phyloP scores from a whole-genome alignment of 2,888 invertebrate genomes.

The Cephonodes hylas region DNA sequence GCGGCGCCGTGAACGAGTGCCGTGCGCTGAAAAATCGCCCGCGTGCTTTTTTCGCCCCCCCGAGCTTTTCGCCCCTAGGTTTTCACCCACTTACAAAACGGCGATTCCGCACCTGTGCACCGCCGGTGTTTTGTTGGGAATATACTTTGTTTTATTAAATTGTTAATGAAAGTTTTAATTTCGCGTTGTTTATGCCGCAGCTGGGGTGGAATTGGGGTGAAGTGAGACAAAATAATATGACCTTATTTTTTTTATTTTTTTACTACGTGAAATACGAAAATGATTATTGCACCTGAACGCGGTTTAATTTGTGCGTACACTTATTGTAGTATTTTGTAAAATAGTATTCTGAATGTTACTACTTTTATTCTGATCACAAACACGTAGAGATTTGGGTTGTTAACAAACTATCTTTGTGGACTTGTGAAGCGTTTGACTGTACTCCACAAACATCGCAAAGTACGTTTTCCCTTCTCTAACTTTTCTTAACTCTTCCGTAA shows the following conservation, averaged over 20 bases:
- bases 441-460: background rate
- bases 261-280: too few relatives aligned
- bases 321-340: too few relatives aligned
- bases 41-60: constrained; percentile 2
- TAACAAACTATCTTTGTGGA: background rate
- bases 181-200: background rate
- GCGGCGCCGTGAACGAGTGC: background rate
- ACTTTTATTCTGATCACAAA: too few relatives aligned
- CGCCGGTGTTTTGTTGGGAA: background rate
- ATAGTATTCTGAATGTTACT: too few relatives aligned
- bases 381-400: background rate
- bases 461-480: background rate
- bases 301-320: too few relatives aligned
- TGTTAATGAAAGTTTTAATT: constrained; percentile 4
- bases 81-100: constrained; percentile 6
- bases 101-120: constrained; percentile 5
- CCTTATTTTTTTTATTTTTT: too few relatives aligned
- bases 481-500: background rate
- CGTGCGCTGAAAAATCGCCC: background rate
- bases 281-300: too few relatives aligned
- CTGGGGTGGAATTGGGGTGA: background rate
- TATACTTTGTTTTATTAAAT: constrained; percentile 4
- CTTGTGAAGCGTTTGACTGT: background rate
- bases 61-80: background rate
- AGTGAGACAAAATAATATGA: background rate